Percentiles rank a stretch among this genome's conserved stretches.
Evolutionary conservation across 2,888 invertebrate species (phyloP).

Genomic region (Netelia inedita): DNA sequence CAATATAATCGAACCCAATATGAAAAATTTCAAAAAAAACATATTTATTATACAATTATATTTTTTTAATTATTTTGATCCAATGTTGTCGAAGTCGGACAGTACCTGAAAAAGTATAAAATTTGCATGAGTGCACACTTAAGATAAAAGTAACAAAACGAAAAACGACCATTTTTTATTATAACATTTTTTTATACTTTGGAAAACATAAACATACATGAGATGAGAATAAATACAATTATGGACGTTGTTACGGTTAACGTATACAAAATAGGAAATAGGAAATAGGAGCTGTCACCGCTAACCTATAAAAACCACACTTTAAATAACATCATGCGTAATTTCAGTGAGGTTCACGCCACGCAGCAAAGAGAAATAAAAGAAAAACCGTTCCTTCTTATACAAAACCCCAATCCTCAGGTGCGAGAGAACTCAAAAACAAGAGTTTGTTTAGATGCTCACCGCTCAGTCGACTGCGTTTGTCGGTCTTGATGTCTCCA

Average conservation of each 20-base stretch:
- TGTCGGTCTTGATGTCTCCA: slow-evolving; percentile 50
- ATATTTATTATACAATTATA: background rate
- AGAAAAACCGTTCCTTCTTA: background rate
- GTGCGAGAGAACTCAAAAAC: slow-evolving; percentile 29
- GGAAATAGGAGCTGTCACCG: slow-evolving; percentile 12
- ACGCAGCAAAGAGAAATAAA: slow-evolving; percentile 2
- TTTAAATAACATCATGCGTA: slow-evolving; percentile 13
- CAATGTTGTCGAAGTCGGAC: background rate
- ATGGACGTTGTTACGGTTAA: background rate
- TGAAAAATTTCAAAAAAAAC: background rate
- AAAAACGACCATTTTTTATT: background rate
- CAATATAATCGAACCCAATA: background rate
- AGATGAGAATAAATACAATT: background rate
- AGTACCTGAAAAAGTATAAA: slow-evolving; percentile 15
- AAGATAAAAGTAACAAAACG: background rate
- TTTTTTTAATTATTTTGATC: background rate
- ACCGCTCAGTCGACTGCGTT: slow-evolving; percentile 48
- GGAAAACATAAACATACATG: background rate
- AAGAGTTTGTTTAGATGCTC: slow-evolving; percentile 38
- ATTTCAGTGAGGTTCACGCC: slow-evolving; percentile 7
- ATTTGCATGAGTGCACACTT: background rate
- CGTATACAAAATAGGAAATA: background rate
- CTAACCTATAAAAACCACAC: slow-evolving; percentile 8
- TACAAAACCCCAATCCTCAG: background rate
- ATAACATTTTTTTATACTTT: background rate